These are phyloP conservation scores for Corythornis leucogaster DNA, from an alignment of 2,797 vertebrate species.

Conservation along the genomic window DNA sequence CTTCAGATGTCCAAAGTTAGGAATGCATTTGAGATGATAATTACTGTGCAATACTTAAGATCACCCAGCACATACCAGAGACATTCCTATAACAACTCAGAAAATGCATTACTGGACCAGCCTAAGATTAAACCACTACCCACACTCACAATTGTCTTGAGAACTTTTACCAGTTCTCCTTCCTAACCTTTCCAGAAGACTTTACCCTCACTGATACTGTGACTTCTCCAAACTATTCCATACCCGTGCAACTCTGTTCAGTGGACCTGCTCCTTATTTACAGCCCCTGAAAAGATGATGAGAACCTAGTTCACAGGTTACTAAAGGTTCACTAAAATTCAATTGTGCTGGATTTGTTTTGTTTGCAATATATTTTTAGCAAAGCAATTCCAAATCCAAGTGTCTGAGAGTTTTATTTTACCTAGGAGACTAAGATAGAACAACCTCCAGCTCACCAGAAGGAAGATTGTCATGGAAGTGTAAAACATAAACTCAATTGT, in stretches of 20 bases:
- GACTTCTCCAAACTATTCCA: neutral
- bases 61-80: neutral
- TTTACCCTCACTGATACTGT: neutral
- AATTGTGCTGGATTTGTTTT: neutral
- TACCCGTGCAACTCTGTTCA: neutral
- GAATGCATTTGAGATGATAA: neutral
- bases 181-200: neutral
- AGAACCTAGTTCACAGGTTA: neutral
- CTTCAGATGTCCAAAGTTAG: neutral
- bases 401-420: neutral
- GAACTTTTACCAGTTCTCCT: neutral
- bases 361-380: neutral
- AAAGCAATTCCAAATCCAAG: neutral
- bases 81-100: neutral
- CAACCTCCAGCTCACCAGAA: neutral
- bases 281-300: neutral
- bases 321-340: neutral
- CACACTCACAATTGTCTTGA: neutral
- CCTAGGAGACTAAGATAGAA: neutral
- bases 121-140: neutral
- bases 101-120: neutral
- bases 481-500: neutral
- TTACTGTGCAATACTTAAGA: neutral
- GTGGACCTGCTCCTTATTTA: neutral
- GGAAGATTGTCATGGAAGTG: neutral